A percentile compares a stretch with the other conserved stretches of the same genome.
Evolutionary conservation across 2,888 invertebrate species (phyloP).

Genomic region (Polyommatus iphigenia): DNA sequence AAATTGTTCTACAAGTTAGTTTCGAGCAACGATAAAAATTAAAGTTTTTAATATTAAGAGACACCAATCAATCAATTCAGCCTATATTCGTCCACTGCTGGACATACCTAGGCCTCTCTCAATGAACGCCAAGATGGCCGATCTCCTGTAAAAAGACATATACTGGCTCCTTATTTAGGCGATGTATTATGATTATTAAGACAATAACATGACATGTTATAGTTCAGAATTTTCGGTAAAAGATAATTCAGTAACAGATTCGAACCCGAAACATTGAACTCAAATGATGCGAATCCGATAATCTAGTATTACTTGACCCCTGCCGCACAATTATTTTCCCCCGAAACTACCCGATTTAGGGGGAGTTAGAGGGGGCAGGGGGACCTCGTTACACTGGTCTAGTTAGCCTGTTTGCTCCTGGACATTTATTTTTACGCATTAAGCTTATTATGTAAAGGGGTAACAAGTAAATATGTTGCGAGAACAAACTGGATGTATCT

Average conservation of each 20-base stretch:
- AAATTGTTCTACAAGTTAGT: too few species aligned
- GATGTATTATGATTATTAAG: too few species aligned
- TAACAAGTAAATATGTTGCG: slow-evolving; percentile 24
- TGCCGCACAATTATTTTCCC: slow-evolving; percentile 33
- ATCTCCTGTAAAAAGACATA: too few species aligned
- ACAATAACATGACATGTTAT: neutral
- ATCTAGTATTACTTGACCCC: slow-evolving; percentile 50
- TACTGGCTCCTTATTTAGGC: too few species aligned
- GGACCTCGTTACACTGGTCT: slow-evolving; percentile 52
- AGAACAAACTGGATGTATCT: slow-evolving; percentile 10
- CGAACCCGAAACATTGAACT: slow-evolving; percentile 69
- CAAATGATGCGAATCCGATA: slow-evolving; percentile 63
- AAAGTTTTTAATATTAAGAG: too few species aligned
- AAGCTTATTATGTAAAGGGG: slow-evolving; percentile 47
- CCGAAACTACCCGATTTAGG: slow-evolving; percentile 6
- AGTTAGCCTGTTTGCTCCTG: slow-evolving; percentile 65
- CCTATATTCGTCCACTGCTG: too few species aligned
- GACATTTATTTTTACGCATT: slow-evolving; percentile 56
- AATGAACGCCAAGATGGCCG: too few species aligned
- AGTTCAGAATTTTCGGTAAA: neutral
- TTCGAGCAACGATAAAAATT: too few species aligned
- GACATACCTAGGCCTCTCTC: too few species aligned
- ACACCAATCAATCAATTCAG: too few species aligned
- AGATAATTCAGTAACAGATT: slow-evolving; percentile 51
- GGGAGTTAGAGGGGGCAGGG: slow-evolving; percentile 39